These are phyloP conservation scores for Drosophila borborema DNA, from an alignment of 2,888 invertebrate genomes.

Conservation along the genomic window DNA sequence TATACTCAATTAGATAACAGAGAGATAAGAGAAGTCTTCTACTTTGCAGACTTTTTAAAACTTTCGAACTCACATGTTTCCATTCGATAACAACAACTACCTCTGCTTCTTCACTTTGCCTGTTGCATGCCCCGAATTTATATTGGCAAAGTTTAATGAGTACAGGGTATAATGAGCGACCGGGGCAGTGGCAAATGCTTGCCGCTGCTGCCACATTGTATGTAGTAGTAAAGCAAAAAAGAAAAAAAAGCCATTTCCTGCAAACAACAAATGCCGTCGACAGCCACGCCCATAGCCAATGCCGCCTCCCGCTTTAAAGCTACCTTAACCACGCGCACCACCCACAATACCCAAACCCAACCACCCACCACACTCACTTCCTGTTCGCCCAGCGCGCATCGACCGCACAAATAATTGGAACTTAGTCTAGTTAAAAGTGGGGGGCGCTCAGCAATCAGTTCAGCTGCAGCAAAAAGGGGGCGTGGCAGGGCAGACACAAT, in stretches of 20 bases:
- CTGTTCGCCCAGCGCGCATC: constrained; percentile 65
- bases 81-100: neutral
- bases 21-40: no score
- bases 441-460: constrained; percentile 29
- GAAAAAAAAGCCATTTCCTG: constrained; percentile 71
- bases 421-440: constrained; percentile 70
- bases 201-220: constrained; percentile 46
- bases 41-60: neutral
- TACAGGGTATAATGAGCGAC: constrained; percentile 55
- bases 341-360: neutral
- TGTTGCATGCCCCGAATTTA: constrained; percentile 23
- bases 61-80: neutral
- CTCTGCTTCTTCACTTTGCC: neutral
- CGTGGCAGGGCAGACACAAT: constrained; percentile 68
- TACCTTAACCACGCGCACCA: neutral
- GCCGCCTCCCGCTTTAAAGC: constrained; percentile 43
- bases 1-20: no score
- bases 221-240: constrained; percentile 41
- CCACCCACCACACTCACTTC: constrained; percentile 14
- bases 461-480: constrained; percentile 4
- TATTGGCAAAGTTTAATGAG: constrained; percentile 15
- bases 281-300: constrained; percentile 43
- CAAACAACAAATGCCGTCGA: constrained; percentile 69
- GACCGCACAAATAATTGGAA: constrained; percentile 79
- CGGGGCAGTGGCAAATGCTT: constrained; percentile 44